A percentile compares a stretch with the other conserved stretches of the same genome.
These are phyloP conservation scores for Anoplopoma fimbria DNA, from an alignment of 2,113 vertebrate species.

Conservation along the genomic window DNA sequence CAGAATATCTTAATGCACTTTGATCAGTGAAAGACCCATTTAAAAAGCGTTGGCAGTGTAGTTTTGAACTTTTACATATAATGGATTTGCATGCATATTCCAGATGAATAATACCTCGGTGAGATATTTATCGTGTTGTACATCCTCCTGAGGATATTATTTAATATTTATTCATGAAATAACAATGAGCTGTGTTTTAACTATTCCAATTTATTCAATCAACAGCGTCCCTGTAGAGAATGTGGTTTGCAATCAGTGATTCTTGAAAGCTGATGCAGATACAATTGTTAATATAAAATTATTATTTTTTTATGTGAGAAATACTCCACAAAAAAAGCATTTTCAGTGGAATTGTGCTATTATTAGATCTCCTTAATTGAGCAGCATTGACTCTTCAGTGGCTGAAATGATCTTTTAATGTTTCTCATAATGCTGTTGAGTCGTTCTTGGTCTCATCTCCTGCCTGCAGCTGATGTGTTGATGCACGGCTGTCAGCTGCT, in stretches of 20 bases:
- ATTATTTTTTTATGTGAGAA: constrained; percentile 33
- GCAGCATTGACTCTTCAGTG: constrained; percentile 39
- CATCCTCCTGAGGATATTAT: constrained; percentile 65
- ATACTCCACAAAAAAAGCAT: constrained; percentile 49
- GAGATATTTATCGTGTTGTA: constrained; percentile 60
- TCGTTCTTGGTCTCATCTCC: constrained; percentile 55
- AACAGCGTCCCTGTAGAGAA: constrained; percentile 68
- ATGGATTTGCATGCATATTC: constrained; percentile 72
- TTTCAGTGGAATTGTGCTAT: constrained; percentile 42
- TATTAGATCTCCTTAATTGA: constrained; percentile 47
- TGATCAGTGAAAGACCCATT: constrained; percentile 65
- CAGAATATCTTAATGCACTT: constrained; percentile 61
- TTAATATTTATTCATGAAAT: constrained; percentile 82
- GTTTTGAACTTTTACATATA: constrained; percentile 68
- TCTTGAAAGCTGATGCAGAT: constrained; percentile 69
- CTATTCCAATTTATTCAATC: constrained; percentile 80
- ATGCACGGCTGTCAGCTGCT: constrained; percentile 68
- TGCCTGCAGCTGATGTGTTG: constrained; percentile 54
- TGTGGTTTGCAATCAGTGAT: constrained; percentile 51
- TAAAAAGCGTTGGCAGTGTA: constrained; percentile 46
- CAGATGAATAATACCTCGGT: constrained; percentile 54
- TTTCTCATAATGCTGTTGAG: constrained; percentile 44
- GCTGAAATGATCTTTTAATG: constrained; percentile 60
- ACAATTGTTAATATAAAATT: constrained; percentile 58
- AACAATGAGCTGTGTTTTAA: constrained; percentile 75